Evolutionary conservation across 2,888 invertebrate species (phyloP), one percentile per base, ranked within the genome.

Genomic region (Aspidiotus rigidus): DNA sequence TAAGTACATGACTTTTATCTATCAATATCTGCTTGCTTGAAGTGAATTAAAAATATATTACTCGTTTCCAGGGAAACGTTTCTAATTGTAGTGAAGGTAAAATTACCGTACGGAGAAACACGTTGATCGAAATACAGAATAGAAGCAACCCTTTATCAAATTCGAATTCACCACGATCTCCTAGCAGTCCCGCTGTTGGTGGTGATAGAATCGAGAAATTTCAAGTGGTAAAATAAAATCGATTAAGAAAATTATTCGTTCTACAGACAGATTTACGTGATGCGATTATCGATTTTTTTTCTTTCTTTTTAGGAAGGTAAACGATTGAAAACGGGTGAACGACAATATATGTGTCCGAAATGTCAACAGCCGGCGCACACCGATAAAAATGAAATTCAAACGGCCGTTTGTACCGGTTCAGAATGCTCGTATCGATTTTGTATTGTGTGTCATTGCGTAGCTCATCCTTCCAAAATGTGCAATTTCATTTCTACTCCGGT

Each of bases 161-260:
- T 3, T 69, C 49, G 17, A 62, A 62, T 62, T 63, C 63, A 56
- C 64, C 69, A 66, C 64, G 73, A 10, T 75, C 75, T 49, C 77
- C 78, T 0, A 75, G 72, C 55, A 79, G 79, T 72, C 80, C 80
- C 28, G 79, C 79, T 1, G 78, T 79, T 0, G 77, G 77, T 71
- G 79, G 79, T 76, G 75, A 77, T 64, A 77, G 78, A 69, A 79
- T 79, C 70, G 78, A 79, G 62, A 78, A 78, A 2, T 79, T 77
- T 66, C 77, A 78, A 64, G 79, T 79, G 78, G 80, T 79, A 72
- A 75, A 73, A 62, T 7, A 54, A 11, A 62, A 39, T 53, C 13
- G 13, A 55, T 7, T 16, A 54, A 15, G 2, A 13, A 55, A 15
- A 11, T 49, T 44, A 41, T 57, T 57, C 15, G 56, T 39, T 49